phyloP scores from a whole-genome alignment of 1,140 invertebrate genomes.

The Reticulitermes speratus region DNA sequence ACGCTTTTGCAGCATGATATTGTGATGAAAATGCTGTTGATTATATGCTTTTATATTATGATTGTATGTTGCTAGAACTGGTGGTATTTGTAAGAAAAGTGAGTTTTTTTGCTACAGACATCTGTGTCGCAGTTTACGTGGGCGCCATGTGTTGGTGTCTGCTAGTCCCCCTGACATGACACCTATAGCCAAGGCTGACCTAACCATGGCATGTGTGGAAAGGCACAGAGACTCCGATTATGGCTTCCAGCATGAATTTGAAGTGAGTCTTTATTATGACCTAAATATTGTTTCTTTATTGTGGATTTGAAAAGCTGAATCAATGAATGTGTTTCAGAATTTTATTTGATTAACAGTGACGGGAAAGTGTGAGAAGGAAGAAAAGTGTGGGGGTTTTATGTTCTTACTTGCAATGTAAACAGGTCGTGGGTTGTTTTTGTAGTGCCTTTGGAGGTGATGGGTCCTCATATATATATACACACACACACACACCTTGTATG shows the following conservation, averaged over 20 bases:
- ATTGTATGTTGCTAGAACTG: too few relatives aligned
- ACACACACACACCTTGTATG: background rate
- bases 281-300: background rate
- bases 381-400: background rate
- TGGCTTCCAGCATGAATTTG: conserved; percentile 85
- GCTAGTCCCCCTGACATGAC: conserved; percentile 75
- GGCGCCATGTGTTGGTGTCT: conserved; percentile 64
- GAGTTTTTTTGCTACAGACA: conserved; percentile 45
- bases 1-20: too few relatives aligned
- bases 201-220: conserved; percentile 72
- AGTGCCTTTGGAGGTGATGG: too few relatives aligned
- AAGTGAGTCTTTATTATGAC: conserved; percentile 39
- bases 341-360: background rate
- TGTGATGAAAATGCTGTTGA: too few relatives aligned
- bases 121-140: conserved; percentile 60
- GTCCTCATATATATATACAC: background rate
- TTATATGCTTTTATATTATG: too few relatives aligned
- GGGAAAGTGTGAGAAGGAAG: background rate
- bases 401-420: too few relatives aligned
- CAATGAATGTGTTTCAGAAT: background rate
- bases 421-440: too few relatives aligned
- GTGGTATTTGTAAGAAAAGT: too few relatives aligned
- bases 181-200: conserved; percentile 69
- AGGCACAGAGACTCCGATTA: conserved; percentile 83
- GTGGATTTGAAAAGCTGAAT: background rate